These are phyloP conservation scores for Aquatica leii DNA, from an alignment of 2,888 invertebrate species.

Conservation along the genomic window DNA sequence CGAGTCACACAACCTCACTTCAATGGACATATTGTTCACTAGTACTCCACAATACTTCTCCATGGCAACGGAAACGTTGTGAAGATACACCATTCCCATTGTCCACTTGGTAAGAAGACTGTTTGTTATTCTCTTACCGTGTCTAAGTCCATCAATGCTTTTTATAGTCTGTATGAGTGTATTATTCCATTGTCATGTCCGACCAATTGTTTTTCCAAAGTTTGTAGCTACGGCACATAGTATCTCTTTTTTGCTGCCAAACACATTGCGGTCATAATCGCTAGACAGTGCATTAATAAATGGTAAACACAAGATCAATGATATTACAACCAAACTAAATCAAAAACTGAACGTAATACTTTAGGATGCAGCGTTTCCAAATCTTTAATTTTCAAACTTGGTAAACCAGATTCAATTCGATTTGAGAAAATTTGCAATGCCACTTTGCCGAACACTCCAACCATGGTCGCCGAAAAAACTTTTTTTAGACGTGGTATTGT, in stretches of 20 bases:
- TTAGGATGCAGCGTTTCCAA: no score
- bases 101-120: slow-evolving; percentile 31
- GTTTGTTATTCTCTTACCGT: slow-evolving; percentile 39
- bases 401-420: no score
- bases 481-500: no score
- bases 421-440: no score
- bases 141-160: slow-evolving; percentile 26
- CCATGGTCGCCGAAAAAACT: no score
- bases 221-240: slow-evolving; percentile 32
- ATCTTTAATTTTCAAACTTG: no score
- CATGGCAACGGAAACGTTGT: neutral
- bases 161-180: slow-evolving; percentile 43
- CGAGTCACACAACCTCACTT: no score
- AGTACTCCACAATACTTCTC: neutral
- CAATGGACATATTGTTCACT: neutral
- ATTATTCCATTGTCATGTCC: slow-evolving; percentile 50
- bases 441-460: no score
- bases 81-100: neutral
- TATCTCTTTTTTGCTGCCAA: slow-evolving; percentile 29
- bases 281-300: slow-evolving; percentile 34
- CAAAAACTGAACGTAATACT: no score
- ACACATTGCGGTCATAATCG: slow-evolving; percentile 35
- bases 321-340: no score
- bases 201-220: slow-evolving; percentile 43
- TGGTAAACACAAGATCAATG: slow-evolving; percentile 29